Base-by-base conservation (phyloP, 2,113 vertebrate species). In the Neogale vison region DNA sequence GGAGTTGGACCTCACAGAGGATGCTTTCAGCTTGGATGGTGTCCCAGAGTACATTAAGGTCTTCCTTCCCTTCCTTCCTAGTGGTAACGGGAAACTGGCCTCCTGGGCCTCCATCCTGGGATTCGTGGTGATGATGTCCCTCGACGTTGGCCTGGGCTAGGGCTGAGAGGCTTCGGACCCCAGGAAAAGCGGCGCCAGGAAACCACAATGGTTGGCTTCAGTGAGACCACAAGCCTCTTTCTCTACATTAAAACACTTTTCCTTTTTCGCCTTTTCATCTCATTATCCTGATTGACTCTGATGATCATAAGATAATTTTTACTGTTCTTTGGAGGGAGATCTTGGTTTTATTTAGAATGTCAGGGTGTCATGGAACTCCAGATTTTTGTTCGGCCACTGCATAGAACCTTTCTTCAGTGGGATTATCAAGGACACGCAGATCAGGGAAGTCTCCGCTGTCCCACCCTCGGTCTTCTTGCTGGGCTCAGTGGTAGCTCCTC, bases 61-160 rank as follows among this genome's bases (percentile, higher is more conserved):
- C 95, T 57, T 59, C 61, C 47, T 88, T 59, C 72, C 93, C 71
- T 98, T 97, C 77, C 72, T 86, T 94, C 1, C 55, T 98, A 99
- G 99, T 36, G 99, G 99, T 10, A 99, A 99, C 0, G 99, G 99
- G 72, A 99, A 99, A 90, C 96, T 99, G 98, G 99, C 99, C 0
- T 99, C 99, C 83, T 99, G 99, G 99, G 99, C 99, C 23, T 99
- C 99, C 34, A 99, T 99, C 74, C 74, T 99, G 82, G 99, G 99
- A 9, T 99, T 99, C 2, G 98, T 99, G 82, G 99, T 99, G 98
- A 99, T 99, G 99, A 99, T 99, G 99, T 99, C 99, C 34, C 98
- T 99, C 93, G 99, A 99, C 0, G 99, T 99, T 1, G 99, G 99
- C 34, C 99, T 99, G 34, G 99, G 99, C 61, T 99, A 99, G 99